A percentile compares a stretch with the other conserved stretches of the same genome.
These are phyloP conservation scores for Arenaria interpres DNA, from an alignment of 2,113 vertebrate genomes.

Conservation along the genomic window DNA sequence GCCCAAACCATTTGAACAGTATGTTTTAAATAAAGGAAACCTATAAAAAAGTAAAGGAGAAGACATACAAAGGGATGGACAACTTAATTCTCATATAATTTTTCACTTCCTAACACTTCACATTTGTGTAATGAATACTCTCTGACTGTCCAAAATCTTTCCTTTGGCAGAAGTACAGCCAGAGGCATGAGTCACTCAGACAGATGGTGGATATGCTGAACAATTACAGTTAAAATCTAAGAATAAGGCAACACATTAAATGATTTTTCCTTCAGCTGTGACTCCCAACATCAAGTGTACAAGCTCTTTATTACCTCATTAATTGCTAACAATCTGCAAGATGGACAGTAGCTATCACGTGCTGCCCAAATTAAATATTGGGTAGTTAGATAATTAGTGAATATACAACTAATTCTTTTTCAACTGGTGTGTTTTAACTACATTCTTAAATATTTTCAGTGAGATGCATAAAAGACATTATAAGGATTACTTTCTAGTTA, in stretches of 20 bases:
- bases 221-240: constrained; percentile 21
- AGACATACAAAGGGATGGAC: background rate
- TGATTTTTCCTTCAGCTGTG: constrained; percentile 12
- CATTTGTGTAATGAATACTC: background rate
- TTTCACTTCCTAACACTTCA: background rate
- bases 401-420: background rate
- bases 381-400: background rate
- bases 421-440: background rate
- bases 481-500: background rate
- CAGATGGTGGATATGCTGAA: constrained; percentile 1
- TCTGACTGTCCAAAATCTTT: background rate
- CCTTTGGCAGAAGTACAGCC: background rate
- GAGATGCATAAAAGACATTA: background rate
- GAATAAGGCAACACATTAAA: background rate
- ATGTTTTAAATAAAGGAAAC: background rate
- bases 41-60: background rate
- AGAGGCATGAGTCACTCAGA: constrained; percentile 16
- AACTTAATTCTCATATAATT: background rate
- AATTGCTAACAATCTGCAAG: background rate
- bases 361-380: background rate
- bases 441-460: background rate
- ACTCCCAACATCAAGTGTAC: background rate
- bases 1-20: background rate
- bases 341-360: background rate
- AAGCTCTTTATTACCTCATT: background rate